A percentile compares a stretch with the other conserved stretches of the same genome.
Conservation (phyloP, 2,113 vertebrate species). For the Oryzias celebensis region DNA sequence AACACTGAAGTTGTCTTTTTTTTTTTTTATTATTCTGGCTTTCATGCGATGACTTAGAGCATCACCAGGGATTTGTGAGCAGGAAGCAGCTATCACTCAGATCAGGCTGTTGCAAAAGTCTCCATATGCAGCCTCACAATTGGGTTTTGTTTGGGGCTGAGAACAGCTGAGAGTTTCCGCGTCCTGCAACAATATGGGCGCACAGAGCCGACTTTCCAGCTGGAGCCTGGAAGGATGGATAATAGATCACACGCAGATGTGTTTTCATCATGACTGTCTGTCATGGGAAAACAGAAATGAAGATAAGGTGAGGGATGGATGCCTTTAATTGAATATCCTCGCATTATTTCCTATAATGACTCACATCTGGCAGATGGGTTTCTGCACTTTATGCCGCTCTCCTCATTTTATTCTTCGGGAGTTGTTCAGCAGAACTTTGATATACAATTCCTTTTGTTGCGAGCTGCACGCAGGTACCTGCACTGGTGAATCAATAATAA, state of each 20-base stretch:
- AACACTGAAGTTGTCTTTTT: constrained; percentile 33
- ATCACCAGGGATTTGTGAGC: not conserved
- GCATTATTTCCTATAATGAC: constrained; percentile 25
- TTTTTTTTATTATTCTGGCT: constrained; percentile 8
- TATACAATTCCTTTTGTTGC: constrained; percentile 44
- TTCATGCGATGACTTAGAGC: constrained; percentile 25
- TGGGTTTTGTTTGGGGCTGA: constrained; percentile 4
- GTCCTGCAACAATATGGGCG: constrained; percentile 7
- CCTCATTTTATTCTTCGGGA: constrained; percentile 17
- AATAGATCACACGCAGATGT: constrained; percentile 34
- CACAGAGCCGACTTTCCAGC: constrained; percentile 17
- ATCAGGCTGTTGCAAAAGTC: constrained; percentile 1
- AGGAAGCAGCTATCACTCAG: constrained; percentile 13
- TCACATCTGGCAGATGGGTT: constrained; percentile 28
- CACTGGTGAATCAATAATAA: constrained; percentile 50
- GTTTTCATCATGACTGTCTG: constrained; percentile 22
- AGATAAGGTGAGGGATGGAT: not conserved
- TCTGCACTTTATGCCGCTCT: constrained; percentile 7
- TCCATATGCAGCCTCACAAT: constrained; percentile 1
- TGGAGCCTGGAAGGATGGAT: constrained; percentile 2
- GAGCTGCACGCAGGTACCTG: constrained; percentile 32
- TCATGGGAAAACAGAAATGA: constrained; percentile 27
- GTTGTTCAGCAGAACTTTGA: constrained; percentile 36
- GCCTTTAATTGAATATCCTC: constrained; percentile 31
- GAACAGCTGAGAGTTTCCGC: constrained; percentile 7